Evolutionary conservation across 2,113 vertebrate genomes (phyloP).

Genomic region (Phycodurus eques): DNA sequence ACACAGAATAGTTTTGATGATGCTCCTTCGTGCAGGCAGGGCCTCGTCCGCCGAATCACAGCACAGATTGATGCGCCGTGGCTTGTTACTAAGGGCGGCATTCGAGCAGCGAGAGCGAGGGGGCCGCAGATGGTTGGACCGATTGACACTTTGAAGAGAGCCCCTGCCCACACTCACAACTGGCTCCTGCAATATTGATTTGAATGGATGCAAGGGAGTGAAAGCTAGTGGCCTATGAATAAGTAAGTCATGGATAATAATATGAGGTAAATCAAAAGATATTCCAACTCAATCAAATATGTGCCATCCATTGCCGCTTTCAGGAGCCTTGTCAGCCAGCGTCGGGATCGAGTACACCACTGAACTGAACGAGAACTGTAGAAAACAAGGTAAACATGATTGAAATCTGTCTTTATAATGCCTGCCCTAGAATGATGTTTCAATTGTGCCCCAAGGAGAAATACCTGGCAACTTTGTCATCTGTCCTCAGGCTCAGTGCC

Average conservation of each 20-base stretch:
- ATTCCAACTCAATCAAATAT: constrained; percentile 73
- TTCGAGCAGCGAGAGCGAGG: constrained; percentile 49
- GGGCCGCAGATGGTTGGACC: constrained; percentile 77
- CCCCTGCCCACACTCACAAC: constrained; percentile 72
- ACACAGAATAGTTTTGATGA: constrained; percentile 80
- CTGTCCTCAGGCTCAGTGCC: too few relatives aligned
- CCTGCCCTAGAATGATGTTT: too few relatives aligned
- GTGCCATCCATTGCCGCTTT: constrained; percentile 60
- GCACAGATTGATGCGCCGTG: constrained; percentile 74
- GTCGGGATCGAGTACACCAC: not conserved
- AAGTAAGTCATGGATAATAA: constrained; percentile 73
- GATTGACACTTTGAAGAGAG: constrained; percentile 76
- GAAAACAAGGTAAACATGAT: not conserved
- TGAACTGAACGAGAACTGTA: not conserved
- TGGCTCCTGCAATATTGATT: constrained; percentile 76
- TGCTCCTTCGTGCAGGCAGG: constrained; percentile 69
- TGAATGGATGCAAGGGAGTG: constrained; percentile 70
- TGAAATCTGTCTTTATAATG: not conserved
- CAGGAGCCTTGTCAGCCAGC: constrained; percentile 38
- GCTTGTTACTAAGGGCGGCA: constrained; percentile 77
- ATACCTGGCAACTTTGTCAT: too few relatives aligned
- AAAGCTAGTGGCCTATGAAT: constrained; percentile 75
- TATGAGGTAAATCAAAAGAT: constrained; percentile 71
- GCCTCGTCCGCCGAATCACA: constrained; percentile 74
- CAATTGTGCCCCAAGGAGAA: too few relatives aligned